Percentiles rank a stretch among this genome's conserved stretches.
phyloP scores from a whole-genome alignment of 2,113 vertebrate genomes.

The Maccullochella peelii region DNA sequence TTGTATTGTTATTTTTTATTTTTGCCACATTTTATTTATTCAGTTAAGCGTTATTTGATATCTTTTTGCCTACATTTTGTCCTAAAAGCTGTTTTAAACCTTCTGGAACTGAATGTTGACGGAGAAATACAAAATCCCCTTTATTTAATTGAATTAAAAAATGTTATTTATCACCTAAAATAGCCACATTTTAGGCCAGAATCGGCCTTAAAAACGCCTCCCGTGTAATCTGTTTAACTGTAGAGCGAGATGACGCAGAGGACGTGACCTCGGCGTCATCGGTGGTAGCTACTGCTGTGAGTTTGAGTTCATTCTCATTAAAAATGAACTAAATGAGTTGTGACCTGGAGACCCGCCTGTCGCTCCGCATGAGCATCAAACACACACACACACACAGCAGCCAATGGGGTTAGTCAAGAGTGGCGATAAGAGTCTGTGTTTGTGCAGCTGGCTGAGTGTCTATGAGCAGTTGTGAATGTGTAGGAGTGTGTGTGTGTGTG shows the following conservation, averaged over 20 bases:
- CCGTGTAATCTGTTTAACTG: no score
- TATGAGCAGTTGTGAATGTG: not conserved
- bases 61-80: no score
- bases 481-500: slow-evolving; percentile 2
- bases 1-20: no score
- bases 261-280: no score
- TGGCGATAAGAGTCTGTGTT: slow-evolving; percentile 8
- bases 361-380: slow-evolving; percentile 59
- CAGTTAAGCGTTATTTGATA: no score
- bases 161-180: not conserved
- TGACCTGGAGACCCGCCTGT: slow-evolving; percentile 72
- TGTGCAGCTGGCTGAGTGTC: not conserved
- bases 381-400: slow-evolving; percentile 16
- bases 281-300: no score
- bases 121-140: not conserved
- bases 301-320: no score
- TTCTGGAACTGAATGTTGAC: no score
- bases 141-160: not conserved
- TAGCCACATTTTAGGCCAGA: not conserved
- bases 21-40: no score
- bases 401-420: slow-evolving; percentile 17
- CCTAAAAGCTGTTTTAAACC: no score
- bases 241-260: no score
- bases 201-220: not conserved
- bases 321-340: not conserved